Conservation (phyloP, 2,888 invertebrate genomes). For the Mesochorus sp. region DNA sequence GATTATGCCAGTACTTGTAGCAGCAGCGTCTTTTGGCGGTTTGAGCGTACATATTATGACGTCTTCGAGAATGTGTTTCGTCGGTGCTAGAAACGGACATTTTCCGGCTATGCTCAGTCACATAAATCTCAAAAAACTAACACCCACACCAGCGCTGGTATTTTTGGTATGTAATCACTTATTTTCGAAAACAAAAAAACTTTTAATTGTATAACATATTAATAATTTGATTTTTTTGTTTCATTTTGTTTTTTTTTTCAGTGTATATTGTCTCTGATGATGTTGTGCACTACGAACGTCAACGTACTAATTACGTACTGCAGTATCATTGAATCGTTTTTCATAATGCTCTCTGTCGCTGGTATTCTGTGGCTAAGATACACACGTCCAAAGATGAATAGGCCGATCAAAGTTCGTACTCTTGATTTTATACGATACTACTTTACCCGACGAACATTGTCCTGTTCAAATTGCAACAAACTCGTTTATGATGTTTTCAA, state of each 20-base stretch:
- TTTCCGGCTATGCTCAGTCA: slow-evolving; percentile 92
- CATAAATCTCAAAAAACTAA: slow-evolving; percentile 89
- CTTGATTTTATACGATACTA: not conserved
- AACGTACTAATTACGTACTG: slow-evolving; percentile 95
- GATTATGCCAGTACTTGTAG: slow-evolving; percentile 95
- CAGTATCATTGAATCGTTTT: slow-evolving; percentile 95
- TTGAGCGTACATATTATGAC: slow-evolving; percentile 98
- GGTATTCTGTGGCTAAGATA: slow-evolving; percentile 93
- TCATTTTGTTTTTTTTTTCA: slow-evolving; percentile 82
- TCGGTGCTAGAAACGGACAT: slow-evolving; percentile 94
- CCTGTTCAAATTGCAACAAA: no score
- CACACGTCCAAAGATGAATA: slow-evolving; percentile 89
- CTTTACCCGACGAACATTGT: no score
- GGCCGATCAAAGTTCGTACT: slow-evolving; percentile 93
- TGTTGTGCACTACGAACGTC: slow-evolving; percentile 93
- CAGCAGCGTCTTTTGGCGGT: slow-evolving; percentile 95
- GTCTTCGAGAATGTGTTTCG: slow-evolving; percentile 95
- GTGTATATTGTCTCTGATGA: slow-evolving; percentile 92
- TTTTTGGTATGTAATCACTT: slow-evolving; percentile 87
- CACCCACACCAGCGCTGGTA: slow-evolving; percentile 91
- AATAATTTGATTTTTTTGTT: slow-evolving; percentile 6
- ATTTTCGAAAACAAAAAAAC: slow-evolving; percentile 13
- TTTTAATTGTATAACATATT: not conserved
- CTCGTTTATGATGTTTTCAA: no score
- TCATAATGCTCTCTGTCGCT: slow-evolving; percentile 93